phyloP scores from a whole-genome alignment of 2,888 invertebrate genomes.

The Poecilus cupreus region DNA sequence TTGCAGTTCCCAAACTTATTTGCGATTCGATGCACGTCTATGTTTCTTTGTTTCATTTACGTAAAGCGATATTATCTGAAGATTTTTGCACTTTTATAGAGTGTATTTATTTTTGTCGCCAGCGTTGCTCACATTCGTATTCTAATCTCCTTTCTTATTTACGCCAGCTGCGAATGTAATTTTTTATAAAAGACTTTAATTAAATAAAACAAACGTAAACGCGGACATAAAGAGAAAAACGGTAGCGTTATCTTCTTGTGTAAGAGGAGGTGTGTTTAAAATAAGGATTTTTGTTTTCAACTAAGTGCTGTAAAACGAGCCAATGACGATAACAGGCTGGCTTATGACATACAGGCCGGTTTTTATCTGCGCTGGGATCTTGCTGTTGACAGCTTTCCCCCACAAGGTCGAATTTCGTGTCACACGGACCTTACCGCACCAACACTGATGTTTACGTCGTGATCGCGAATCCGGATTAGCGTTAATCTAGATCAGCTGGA shows the following conservation, averaged over 20 bases:
- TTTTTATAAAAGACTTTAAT: constrained; percentile 50
- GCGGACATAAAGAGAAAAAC: constrained; percentile 23
- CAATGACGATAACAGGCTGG: constrained; percentile 15
- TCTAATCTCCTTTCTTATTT: constrained; percentile 49
- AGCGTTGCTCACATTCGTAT: constrained; percentile 29
- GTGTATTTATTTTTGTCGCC: constrained; percentile 30
- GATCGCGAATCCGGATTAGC: neutral
- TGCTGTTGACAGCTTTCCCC: constrained; percentile 16
- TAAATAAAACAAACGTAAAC: constrained; percentile 46
- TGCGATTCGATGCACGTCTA: constrained; percentile 46
- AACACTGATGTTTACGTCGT: neutral
- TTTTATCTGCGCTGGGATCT: constrained; percentile 17
- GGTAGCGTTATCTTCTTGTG: neutral
- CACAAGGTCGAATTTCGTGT: neutral
- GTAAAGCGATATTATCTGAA: constrained; percentile 47
- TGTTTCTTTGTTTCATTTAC: constrained; percentile 52
- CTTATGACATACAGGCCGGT: constrained; percentile 11
- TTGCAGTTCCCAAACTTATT: neutral
- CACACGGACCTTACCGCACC: neutral
- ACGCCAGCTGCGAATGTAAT: constrained; percentile 21
- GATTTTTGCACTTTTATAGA: constrained; percentile 49
- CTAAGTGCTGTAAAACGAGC: constrained; percentile 37
- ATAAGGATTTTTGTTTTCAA: neutral
- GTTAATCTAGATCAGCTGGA: neutral
- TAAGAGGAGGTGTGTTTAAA: neutral